phyloP scores from a whole-genome alignment of 2,888 invertebrate genomes.

The Dryocosmus kuriphilus region DNA sequence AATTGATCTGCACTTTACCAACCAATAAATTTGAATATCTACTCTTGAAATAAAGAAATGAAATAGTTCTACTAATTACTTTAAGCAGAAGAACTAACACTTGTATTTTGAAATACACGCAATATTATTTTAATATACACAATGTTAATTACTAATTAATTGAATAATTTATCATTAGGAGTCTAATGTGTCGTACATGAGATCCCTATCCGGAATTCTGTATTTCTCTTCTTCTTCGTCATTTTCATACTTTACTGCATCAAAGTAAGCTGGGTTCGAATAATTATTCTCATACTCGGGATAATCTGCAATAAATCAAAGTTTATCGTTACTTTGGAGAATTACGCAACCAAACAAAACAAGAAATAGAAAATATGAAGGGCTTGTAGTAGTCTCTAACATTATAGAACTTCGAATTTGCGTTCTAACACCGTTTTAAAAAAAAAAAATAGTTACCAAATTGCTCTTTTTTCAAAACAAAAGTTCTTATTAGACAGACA shows the following conservation, averaged over 20 bases:
- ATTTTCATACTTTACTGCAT: constrained; percentile 85
- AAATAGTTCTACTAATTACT: background rate
- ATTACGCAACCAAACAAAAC: background rate
- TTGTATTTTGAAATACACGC: constrained; percentile 17
- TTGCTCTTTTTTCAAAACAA: too few relatives aligned
- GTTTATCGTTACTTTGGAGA: background rate
- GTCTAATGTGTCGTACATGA: constrained; percentile 16
- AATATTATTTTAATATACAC: constrained; percentile 22
- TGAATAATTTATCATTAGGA: constrained; percentile 28
- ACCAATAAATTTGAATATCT: background rate
- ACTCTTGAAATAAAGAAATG: background rate
- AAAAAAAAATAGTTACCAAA: too few relatives aligned
- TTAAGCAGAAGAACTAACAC: constrained; percentile 3
- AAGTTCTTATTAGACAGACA: too few relatives aligned
- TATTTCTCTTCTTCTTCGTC: constrained; percentile 88
- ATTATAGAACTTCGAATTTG: too few relatives aligned
- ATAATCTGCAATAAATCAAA: constrained; percentile 80
- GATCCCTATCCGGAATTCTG: constrained; percentile 80
- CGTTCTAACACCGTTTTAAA: too few relatives aligned
- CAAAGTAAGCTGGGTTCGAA: constrained; percentile 80
- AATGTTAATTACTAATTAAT: constrained; percentile 16
- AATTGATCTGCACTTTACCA: background rate
- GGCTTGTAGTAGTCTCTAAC: too few relatives aligned
- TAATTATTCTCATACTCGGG: constrained; percentile 84
- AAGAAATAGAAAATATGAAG: background rate